phyloP scores from a whole-genome alignment of 2,113 vertebrate species.

The Prochilodus magdalenae region DNA sequence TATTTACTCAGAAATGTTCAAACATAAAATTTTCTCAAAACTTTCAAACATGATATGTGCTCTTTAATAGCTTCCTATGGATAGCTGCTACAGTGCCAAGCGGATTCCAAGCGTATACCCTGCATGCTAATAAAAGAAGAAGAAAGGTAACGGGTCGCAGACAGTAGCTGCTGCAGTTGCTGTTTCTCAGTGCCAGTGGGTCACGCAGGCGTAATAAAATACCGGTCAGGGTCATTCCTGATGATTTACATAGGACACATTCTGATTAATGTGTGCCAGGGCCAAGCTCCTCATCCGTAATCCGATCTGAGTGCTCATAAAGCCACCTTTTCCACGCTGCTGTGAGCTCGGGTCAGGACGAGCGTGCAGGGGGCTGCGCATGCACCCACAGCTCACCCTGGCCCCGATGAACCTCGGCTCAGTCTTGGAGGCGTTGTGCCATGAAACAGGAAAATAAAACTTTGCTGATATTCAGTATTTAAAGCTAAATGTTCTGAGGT shows the following conservation, averaged over 20 bases:
- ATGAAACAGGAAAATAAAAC: conserved; percentile 31
- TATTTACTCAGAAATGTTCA: too few relatives aligned
- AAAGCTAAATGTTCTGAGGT: conserved; percentile 9
- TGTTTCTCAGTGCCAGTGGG: not conserved
- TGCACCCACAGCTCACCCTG: conserved; percentile 18
- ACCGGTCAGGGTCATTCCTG: not conserved
- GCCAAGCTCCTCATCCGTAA: conserved; percentile 17
- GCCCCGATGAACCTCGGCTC: conserved; percentile 1
- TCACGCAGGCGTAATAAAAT: conserved; percentile 19
- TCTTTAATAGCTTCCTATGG: not conserved
- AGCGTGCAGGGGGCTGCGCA: conserved; percentile 24
- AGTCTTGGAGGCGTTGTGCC: conserved; percentile 17
- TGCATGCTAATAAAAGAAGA: not conserved
- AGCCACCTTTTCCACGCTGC: conserved; percentile 15
- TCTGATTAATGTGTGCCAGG: conserved; percentile 28
- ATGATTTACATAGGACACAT: conserved; percentile 32
- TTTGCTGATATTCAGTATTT: conserved; percentile 23
- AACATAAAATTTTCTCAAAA: too few relatives aligned
- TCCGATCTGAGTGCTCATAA: conserved; percentile 36
- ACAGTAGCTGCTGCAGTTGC: not conserved
- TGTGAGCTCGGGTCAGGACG: conserved; percentile 11
- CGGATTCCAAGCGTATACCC: not conserved
- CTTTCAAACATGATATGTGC: too few relatives aligned
- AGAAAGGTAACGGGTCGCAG: not conserved
- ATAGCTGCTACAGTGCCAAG: not conserved